These are phyloP conservation scores for Cyclina sinensis DNA, from an alignment of 1,140 invertebrate genomes.

Conservation along the genomic window DNA sequence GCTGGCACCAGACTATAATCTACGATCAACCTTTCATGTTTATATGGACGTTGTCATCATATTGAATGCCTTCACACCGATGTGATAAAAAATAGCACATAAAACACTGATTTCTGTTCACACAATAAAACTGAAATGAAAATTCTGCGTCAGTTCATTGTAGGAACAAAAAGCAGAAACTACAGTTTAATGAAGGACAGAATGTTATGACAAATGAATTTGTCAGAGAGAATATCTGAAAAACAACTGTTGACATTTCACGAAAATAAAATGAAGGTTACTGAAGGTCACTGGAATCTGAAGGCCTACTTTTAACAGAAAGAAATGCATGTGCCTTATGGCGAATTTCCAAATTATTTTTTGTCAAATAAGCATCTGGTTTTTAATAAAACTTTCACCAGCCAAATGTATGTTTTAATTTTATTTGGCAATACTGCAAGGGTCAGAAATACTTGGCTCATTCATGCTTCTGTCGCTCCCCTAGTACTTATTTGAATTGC, in stretches of 20 bases:
- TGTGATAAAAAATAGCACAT: background rate
- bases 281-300: background rate
- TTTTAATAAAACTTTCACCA: too few relatives aligned
- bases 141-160: background rate
- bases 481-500: too few relatives aligned
- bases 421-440: too few relatives aligned
- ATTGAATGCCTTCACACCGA: background rate
- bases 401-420: too few relatives aligned
- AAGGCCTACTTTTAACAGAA: too few relatives aligned
- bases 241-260: too few relatives aligned
- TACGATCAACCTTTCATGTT: slow-evolving; percentile 33
- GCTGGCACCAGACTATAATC: slow-evolving; percentile 10
- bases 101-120: slow-evolving; percentile 7
- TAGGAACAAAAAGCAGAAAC: background rate
- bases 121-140: background rate
- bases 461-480: too few relatives aligned
- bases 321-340: too few relatives aligned
- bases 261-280: background rate
- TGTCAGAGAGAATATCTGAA: background rate
- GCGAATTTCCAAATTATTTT: too few relatives aligned
- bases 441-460: too few relatives aligned
- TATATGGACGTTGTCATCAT: background rate
- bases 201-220: background rate
- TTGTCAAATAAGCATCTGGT: too few relatives aligned
- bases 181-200: background rate